Evolutionary conservation across 2,797 vertebrate genomes (phyloP).

Genomic region (Onychomys torridus): DNA sequence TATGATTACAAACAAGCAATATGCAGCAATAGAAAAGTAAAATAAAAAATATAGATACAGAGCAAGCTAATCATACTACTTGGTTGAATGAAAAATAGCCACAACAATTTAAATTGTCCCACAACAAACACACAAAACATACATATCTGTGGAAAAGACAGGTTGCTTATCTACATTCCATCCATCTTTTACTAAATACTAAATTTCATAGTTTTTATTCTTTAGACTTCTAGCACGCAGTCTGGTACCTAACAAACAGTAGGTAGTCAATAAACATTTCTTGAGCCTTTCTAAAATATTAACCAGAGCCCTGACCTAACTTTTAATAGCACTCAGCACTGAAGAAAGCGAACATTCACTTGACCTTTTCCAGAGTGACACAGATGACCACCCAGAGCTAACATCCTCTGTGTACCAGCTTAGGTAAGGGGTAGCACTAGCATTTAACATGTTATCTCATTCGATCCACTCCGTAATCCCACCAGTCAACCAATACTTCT

Average conservation of each 20-base stretch:
- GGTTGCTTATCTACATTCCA: neutral
- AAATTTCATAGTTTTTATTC: neutral
- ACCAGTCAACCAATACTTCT: neutral
- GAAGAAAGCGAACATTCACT: neutral
- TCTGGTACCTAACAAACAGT: constrained; percentile 10
- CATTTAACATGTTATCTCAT: constrained; percentile 6
- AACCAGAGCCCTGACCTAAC: neutral
- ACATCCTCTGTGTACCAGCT: neutral
- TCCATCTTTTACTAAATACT: neutral
- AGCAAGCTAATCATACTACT: constrained; percentile 8
- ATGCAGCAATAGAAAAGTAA: neutral
- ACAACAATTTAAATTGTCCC: neutral
- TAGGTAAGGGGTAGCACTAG: neutral
- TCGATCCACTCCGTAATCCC: neutral
- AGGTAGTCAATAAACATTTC: constrained; percentile 28
- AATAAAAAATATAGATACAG: neutral
- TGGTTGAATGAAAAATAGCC: constrained; percentile 3
- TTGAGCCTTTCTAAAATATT: constrained; percentile 63
- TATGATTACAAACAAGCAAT: neutral
- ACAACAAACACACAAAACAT: neutral
- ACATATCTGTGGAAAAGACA: neutral
- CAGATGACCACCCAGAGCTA: constrained; percentile 45
- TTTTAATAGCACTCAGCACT: constrained; percentile 2
- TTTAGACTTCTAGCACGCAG: neutral
- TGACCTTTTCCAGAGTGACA: neutral